Base-by-base conservation (phyloP, 2,797 vertebrate genomes). In the Sebastes hopkinsi region DNA sequence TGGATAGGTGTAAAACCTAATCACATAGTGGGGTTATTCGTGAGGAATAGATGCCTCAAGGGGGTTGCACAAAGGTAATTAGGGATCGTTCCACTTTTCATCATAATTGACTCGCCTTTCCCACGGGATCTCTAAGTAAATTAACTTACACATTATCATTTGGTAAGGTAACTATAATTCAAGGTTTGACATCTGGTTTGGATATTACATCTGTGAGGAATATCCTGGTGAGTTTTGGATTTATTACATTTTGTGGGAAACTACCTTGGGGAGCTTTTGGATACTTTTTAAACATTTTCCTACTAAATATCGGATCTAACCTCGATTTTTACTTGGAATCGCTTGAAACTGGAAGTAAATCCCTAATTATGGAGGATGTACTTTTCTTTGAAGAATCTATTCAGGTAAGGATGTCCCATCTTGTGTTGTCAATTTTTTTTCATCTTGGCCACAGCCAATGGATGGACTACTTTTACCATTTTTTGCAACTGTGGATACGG, bases 1-100 rank as follows among this genome's bases (percentile, higher is more conserved):
- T 91, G 94, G 92, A 95, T 93, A 92, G 89, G 79, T 90, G 76
- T 95, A 92, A 92, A 91, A 92, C 92, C 89, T 88, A 88, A 93
- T 94, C 97, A 97, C 96, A 97, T 97, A 95, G 96, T 96, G 94
- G 97, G 97, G 96, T 97, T 91, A 90, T 91, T 95, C 95, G 90
- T 96, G 95, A 97, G 89, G 86, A 87, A 91, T 86, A 92, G 75
- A 89, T 90, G 84, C 91, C 79, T 92, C 96, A 94, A 83, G 66
- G 84, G 82, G 90, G 89, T 93, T 80, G 90, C 85, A 85, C 87
- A 93, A 91, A 94, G 90, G 90, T 95, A 95, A 95, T 94, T 96
- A 96, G 96, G 92, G 90, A 95, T 94, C 56, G 84, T 94, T 94
- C 92, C 91, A 91, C 91, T 94, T 94, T 92, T 89, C 95, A 91